Conservation (phyloP, 2,888 invertebrate genomes). For the Odontocerum albicorne region DNA sequence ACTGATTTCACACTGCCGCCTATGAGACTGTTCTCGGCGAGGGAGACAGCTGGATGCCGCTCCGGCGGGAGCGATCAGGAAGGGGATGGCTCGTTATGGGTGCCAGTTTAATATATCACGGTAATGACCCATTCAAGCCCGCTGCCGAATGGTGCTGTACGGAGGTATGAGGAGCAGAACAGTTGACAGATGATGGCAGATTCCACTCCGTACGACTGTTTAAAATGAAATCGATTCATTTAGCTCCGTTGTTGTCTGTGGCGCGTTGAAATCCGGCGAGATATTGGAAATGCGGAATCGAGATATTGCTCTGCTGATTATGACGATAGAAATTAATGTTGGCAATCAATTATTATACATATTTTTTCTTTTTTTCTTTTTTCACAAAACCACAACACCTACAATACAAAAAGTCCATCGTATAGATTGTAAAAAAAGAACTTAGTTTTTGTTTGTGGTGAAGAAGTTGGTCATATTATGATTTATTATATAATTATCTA, state of each 20-base stretch:
- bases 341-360: too few species aligned
- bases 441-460: too few species aligned
- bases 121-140: conserved; percentile 35
- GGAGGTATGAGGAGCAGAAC: conserved; percentile 17
- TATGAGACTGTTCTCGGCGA: conserved; percentile 19
- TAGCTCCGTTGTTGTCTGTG: not conserved
- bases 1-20: conserved; percentile 68
- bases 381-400: too few species aligned
- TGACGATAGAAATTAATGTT: too few species aligned
- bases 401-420: too few species aligned
- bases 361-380: too few species aligned
- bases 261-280: not conserved
- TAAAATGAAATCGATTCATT: conserved; percentile 24
- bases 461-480: too few species aligned
- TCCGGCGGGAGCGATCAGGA: conserved; percentile 23
- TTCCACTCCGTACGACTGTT: conserved; percentile 20
- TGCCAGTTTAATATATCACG: conserved; percentile 37
- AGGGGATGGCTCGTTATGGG: conserved; percentile 31
- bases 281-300: not conserved
- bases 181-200: conserved; percentile 30
- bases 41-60: conserved; percentile 12
- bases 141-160: conserved; percentile 19
- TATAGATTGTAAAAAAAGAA: too few species aligned
- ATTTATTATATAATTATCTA: too few species aligned
- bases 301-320: too few species aligned